These are phyloP conservation scores for Drosophila subpulchrella DNA, from an alignment of 1,140 invertebrate species.

Conservation along the genomic window DNA sequence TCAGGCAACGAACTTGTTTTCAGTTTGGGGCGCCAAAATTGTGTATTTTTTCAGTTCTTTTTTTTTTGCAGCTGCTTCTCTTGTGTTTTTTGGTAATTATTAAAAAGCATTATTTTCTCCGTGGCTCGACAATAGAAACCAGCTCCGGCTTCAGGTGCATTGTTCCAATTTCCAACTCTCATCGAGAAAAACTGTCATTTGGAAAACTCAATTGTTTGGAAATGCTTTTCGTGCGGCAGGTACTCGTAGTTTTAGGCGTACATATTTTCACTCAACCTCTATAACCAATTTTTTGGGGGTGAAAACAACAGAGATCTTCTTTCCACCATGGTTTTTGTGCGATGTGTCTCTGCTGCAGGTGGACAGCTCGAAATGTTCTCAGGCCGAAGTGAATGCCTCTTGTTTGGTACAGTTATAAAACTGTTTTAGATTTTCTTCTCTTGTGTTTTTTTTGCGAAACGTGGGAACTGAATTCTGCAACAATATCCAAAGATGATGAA, in stretches of 20 bases:
- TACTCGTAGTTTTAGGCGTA: constrained; percentile 60
- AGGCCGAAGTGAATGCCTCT: constrained; percentile 46
- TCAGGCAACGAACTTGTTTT: constrained; percentile 76
- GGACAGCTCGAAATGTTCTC: constrained; percentile 70
- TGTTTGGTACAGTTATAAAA: constrained; percentile 74
- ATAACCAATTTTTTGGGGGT: constrained; percentile 50
- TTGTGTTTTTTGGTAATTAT: constrained; percentile 54
- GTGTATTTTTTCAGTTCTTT: constrained; percentile 30
- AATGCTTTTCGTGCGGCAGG: constrained; percentile 54
- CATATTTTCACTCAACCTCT: constrained; percentile 24
- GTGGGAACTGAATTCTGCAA: constrained; percentile 67
- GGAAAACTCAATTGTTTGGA: constrained; percentile 76
- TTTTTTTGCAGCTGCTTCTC: constrained; percentile 70
- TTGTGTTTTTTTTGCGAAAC: constrained; percentile 45
- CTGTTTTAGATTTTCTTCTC: constrained; percentile 39
- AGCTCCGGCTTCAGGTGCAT: constrained; percentile 64
- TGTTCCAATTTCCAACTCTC: constrained; percentile 56
- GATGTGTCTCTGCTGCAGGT: constrained; percentile 61
- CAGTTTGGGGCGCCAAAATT: constrained; percentile 52
- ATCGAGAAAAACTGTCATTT: constrained; percentile 69
- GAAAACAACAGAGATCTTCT: constrained; percentile 72
- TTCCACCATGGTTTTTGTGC: constrained; percentile 53
- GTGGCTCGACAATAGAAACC: constrained; percentile 55
- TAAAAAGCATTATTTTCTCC: constrained; percentile 62
- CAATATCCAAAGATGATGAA: constrained; percentile 32